Conservation (phyloP, 2,797 vertebrate species). For the Siniperca scherzeri region DNA sequence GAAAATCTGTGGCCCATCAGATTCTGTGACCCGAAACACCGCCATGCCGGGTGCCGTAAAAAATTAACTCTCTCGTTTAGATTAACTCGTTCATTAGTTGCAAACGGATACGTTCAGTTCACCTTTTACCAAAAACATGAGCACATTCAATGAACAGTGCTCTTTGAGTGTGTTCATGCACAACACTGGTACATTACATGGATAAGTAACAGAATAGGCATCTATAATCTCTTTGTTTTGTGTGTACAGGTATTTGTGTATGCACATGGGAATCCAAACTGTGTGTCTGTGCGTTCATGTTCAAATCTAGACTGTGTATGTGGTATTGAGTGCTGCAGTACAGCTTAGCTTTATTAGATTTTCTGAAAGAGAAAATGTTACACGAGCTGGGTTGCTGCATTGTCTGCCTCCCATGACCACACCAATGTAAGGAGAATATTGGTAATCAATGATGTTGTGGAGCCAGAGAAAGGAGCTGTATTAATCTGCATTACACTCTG, state of each 20-base stretch:
- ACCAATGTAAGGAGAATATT: constrained; percentile 87
- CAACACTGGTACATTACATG: neutral
- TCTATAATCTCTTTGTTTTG: neutral
- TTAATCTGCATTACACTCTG: constrained; percentile 34
- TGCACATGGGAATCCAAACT: constrained; percentile 1
- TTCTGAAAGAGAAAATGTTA: constrained; percentile 61
- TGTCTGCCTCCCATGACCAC: constrained; percentile 83
- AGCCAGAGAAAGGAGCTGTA: constrained; percentile 48
- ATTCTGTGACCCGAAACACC: too few relatives aligned
- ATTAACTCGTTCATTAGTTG: too few relatives aligned
- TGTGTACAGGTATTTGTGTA: neutral
- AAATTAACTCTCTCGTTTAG: too few relatives aligned
- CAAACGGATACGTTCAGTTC: too few relatives aligned
- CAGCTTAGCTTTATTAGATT: constrained; percentile 81
- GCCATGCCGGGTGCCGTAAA: too few relatives aligned
- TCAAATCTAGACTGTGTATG: constrained; percentile 17
- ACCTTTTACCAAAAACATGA: too few relatives aligned
- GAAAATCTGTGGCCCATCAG: too few relatives aligned
- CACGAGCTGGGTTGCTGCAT: constrained; percentile 82
- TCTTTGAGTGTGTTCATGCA: too few relatives aligned
- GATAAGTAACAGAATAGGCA: neutral
- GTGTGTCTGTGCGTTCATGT: constrained; percentile 19
- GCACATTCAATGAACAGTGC: too few relatives aligned
- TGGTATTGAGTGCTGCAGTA: constrained; percentile 66
- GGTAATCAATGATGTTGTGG: constrained; percentile 89